A percentile compares a stretch with the other conserved stretches of the same genome.
These are phyloP conservation scores for Tympanoctomys barrerae DNA, from an alignment of 2,797 vertebrate species.

Conservation along the genomic window DNA sequence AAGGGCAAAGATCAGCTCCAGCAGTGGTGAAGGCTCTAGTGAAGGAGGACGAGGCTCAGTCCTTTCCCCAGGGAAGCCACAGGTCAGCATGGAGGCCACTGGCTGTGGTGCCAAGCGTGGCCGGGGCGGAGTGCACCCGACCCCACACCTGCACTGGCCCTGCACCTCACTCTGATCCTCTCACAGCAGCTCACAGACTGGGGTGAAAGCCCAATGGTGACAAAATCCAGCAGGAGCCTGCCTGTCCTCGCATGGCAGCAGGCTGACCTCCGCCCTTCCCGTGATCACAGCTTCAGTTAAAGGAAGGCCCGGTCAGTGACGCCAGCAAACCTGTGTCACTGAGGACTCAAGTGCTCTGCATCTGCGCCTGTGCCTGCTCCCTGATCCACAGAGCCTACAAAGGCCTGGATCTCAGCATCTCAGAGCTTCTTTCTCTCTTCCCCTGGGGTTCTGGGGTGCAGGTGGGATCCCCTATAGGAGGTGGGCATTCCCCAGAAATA, in stretches of 20 bases:
- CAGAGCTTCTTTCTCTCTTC: no score
- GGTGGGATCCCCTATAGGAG: not conserved
- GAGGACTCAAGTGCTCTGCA: not conserved
- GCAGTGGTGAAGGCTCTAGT: rapidly evolving
- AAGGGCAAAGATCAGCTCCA: rapidly evolving
- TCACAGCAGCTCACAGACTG: not conserved
- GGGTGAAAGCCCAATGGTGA: not conserved
- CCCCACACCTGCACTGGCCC: rapidly evolving
- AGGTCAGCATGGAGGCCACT: not conserved
- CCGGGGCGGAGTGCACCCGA: rapidly evolving
- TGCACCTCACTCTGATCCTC: not conserved
- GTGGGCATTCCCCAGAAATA: no score
- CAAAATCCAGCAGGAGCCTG: rapidly evolving
- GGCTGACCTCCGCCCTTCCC: not conserved
- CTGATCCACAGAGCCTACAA: not conserved
- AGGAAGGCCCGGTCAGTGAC: rapidly evolving
- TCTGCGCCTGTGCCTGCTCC: not conserved
- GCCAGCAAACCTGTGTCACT: no score
- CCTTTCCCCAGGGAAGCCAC: not conserved
- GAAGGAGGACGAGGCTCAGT: not conserved
- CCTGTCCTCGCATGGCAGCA: not conserved
- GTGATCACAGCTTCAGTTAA: rapidly evolving
- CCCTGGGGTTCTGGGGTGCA: not conserved
- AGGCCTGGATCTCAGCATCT: not conserved
- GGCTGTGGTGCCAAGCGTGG: rapidly evolving